A percentile compares a stretch with the other conserved stretches of the same genome.
Conservation (phyloP, 1,140 invertebrate species). For the Phocides pigmalion region DNA sequence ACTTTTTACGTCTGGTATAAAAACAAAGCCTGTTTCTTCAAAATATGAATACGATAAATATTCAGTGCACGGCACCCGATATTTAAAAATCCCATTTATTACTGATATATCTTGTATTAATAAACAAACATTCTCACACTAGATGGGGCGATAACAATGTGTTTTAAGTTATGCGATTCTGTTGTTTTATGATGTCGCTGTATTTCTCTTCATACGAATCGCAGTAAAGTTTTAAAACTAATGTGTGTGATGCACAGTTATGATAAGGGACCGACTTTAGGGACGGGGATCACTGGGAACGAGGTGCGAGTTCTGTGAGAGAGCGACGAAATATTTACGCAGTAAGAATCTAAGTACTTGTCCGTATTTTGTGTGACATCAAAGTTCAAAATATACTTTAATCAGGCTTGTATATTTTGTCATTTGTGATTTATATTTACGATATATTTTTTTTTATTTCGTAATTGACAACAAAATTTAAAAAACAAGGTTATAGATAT, state of each 20-base stretch:
- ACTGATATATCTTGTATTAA: slow-evolving; percentile 26
- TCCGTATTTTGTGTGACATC: too few species aligned
- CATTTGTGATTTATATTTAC: too few species aligned
- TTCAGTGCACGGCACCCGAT: slow-evolving; percentile 1
- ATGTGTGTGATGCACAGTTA: slow-evolving; percentile 28
- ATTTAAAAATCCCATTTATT: neutral
- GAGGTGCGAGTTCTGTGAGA: neutral
- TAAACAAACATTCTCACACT: slow-evolving; percentile 24
- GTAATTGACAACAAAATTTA: too few species aligned
- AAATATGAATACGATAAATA: too few species aligned
- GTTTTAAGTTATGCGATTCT: slow-evolving; percentile 36
- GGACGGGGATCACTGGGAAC: neutral
- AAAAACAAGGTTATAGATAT: too few species aligned
- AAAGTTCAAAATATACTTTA: too few species aligned
- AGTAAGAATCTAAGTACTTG: too few species aligned
- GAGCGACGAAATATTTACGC: neutral
- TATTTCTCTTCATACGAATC: slow-evolving; percentile 29
- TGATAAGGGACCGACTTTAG: slow-evolving; percentile 12
- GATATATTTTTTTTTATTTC: too few species aligned
- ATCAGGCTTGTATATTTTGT: too few species aligned
- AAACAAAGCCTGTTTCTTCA: too few species aligned
- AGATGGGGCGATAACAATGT: slow-evolving; percentile 29
- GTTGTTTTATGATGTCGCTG: slow-evolving; percentile 38
- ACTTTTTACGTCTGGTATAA: too few species aligned
- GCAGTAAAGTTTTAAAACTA: slow-evolving; percentile 32